Evolutionary conservation across 2,797 vertebrate genomes (phyloP).

Genomic region (Gila robusta): DNA sequence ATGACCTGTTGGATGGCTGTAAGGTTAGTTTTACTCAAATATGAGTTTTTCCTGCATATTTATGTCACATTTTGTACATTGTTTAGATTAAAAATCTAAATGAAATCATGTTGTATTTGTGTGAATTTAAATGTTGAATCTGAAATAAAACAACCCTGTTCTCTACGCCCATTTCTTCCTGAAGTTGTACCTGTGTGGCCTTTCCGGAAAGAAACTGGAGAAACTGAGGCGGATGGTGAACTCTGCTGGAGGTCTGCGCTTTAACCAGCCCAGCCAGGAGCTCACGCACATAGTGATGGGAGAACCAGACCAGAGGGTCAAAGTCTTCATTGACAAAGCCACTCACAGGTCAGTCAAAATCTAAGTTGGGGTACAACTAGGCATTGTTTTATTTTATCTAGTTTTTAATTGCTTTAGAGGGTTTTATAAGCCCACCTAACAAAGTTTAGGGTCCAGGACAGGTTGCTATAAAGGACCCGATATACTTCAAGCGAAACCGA

Average conservation of each 20-base stretch:
- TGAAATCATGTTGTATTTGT: not conserved
- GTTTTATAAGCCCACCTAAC: not conserved
- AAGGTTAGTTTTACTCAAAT: constrained; percentile 80
- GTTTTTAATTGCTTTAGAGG: not conserved
- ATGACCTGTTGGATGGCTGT: constrained; percentile 94
- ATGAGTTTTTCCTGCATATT: not conserved
- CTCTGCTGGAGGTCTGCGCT: constrained; percentile 89
- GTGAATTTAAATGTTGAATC: not conserved
- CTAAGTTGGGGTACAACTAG: not conserved
- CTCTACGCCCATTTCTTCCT: not conserved
- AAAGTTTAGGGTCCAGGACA: not conserved
- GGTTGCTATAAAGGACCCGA: not conserved
- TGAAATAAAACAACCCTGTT: not conserved
- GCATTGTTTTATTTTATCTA: too few species aligned
- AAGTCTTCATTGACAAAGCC: constrained; percentile 85
- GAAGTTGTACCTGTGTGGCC: constrained; percentile 92
- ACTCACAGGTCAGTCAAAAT: constrained; percentile 84
- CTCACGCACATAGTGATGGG: constrained; percentile 94
- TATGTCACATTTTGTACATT: not conserved
- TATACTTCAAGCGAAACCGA: not conserved
- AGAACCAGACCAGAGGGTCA: constrained; percentile 86
- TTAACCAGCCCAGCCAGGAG: constrained; percentile 93
- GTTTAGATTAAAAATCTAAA: not conserved
- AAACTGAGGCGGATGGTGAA: constrained; percentile 92
- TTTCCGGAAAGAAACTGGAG: constrained; percentile 89